These are phyloP conservation scores for Podarcis siculus DNA, from an alignment of 2,797 vertebrate genomes.

Conservation along the genomic window DNA sequence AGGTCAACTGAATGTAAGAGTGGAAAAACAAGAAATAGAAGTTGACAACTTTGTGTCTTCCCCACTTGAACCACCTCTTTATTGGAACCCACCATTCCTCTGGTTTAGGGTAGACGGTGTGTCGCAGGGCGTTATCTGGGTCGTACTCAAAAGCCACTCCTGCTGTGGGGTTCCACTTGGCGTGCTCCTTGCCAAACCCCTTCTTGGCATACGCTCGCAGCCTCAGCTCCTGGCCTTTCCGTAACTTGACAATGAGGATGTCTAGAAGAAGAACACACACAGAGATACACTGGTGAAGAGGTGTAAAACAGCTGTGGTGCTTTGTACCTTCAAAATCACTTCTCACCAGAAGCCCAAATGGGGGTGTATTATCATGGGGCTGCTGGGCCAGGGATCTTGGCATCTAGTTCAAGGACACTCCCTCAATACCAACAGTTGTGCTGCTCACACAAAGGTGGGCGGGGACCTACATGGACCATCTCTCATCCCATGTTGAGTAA, in stretches of 20 bases:
- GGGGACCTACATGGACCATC: too few species aligned
- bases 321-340: background rate
- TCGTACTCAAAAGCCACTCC: conserved; percentile 98
- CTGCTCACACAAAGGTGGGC: too few species aligned
- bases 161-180: conserved; percentile 98
- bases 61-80: fast-evolving
- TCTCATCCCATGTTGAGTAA: too few species aligned
- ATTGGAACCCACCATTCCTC: conserved; percentile 90
- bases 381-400: background rate
- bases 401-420: too few species aligned
- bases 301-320: background rate
- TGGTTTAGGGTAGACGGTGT: conserved; percentile 94
- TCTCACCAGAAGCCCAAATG: background rate
- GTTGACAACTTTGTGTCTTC: too few species aligned
- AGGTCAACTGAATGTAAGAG: too few species aligned
- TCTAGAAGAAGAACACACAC: conserved; percentile 72
- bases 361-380: fast-evolving
- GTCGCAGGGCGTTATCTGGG: conserved; percentile 93
- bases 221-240: conserved; percentile 95
- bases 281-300: fast-evolving
- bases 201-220: conserved; percentile 96
- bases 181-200: conserved; percentile 97
- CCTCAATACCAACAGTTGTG: too few species aligned
- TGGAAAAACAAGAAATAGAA: too few species aligned
- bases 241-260: conserved; percentile 95